phyloP scores from a whole-genome alignment of 2,113 vertebrate genomes.

The Sus scrofa region T2T-Sscrofa CM000815.6:121280001-121280500 shows the following conservation, averaged over 20 bases:
- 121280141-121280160: not conserved
- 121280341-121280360: not conserved
- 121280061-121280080: not conserved
- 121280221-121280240: not conserved
- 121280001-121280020: not conserved
- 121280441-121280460: conserved; percentile 9
- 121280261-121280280: not conserved
- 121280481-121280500: not conserved
- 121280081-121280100: not conserved
- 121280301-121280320: not conserved
- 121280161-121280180: not conserved
- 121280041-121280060: not conserved
- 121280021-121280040: not conserved
- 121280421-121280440: not conserved
- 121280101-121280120: not conserved
- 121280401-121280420: not conserved
- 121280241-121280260: not conserved
- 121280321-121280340: not conserved
- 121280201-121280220: not conserved
- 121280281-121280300: not conserved
- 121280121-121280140: not conserved
- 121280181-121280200: not conserved
- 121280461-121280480: not conserved
- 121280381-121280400: not conserved
- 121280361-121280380: not conserved